Conservation (phyloP, 2,113 vertebrate species). For the Cathartes aura region DNA sequence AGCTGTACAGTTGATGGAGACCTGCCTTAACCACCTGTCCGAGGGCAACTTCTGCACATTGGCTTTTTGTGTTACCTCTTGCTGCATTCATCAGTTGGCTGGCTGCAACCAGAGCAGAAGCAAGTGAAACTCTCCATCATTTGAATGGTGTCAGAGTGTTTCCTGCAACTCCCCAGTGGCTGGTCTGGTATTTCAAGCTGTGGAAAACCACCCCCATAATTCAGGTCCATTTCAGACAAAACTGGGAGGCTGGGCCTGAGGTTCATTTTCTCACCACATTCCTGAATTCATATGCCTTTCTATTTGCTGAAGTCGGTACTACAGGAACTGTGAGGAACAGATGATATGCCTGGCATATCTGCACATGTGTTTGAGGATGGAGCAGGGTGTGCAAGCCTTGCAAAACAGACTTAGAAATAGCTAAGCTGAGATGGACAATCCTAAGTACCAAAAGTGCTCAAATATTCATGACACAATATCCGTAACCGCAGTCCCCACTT, state of each 20-base stretch:
- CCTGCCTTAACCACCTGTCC: neutral
- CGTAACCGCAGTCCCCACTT: fast-evolving
- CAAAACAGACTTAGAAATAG: neutral
- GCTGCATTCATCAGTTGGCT: neutral
- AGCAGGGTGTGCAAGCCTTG: neutral
- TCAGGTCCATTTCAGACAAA: neutral
- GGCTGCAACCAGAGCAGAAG: neutral
- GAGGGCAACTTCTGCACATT: neutral
- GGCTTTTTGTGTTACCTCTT: neutral
- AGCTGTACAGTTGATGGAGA: neutral
- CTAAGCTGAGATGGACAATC: neutral
- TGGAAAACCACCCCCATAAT: neutral
- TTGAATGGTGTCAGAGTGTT: neutral
- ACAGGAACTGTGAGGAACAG: neutral
- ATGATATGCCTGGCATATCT: neutral
- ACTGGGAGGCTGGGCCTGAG: neutral
- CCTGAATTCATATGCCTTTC: neutral
- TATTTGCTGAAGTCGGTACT: neutral
- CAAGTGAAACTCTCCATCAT: neutral
- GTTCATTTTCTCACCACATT: neutral
- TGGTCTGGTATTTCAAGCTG: neutral
- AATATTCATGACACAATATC: neutral
- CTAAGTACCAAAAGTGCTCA: neutral
- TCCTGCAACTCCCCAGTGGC: neutral
- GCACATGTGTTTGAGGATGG: neutral